A percentile compares a stretch with the other conserved stretches of the same genome.
Evolutionary conservation across 2,113 vertebrate genomes (phyloP).

Genomic region (Verasper variegatus): DNA sequence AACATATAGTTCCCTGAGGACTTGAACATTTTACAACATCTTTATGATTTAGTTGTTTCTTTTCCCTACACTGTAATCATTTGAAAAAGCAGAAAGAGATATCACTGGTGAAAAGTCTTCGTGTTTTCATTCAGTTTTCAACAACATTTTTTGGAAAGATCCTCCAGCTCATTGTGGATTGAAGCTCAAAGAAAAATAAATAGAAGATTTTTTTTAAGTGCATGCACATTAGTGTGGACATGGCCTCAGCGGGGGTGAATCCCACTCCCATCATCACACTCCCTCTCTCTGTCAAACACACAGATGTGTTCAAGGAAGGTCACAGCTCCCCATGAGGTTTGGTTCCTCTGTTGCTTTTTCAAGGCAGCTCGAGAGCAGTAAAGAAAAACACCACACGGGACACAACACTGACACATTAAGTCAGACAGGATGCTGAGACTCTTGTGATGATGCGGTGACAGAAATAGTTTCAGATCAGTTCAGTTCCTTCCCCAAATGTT

Average conservation of each 20-base stretch:
- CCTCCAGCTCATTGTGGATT: neutral
- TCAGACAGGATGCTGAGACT: neutral
- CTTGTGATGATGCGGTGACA: neutral
- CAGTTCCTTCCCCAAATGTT: neutral
- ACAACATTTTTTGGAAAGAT: neutral
- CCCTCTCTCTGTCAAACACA: conserved; percentile 26
- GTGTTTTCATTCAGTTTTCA: neutral
- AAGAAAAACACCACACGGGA: neutral
- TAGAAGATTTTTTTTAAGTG: neutral
- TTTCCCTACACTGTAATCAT: neutral
- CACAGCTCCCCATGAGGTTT: conserved; percentile 9
- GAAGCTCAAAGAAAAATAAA: neutral
- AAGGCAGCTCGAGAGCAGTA: neutral
- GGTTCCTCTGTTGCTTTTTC: conserved; percentile 7
- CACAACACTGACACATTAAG: neutral
- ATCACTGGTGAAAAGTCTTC: neutral
- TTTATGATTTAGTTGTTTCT: neutral
- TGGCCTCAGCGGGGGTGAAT: conserved; percentile 1
- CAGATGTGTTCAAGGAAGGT: conserved; percentile 25
- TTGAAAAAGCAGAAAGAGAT: neutral
- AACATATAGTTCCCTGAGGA: neutral
- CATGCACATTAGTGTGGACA: conserved; percentile 1
- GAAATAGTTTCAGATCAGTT: neutral
- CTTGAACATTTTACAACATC: neutral
- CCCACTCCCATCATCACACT: conserved; percentile 13